Percentiles rank a stretch among this genome's conserved stretches.
These are phyloP conservation scores for Aegithalos caudatus DNA, from an alignment of 2,113 vertebrate genomes.

Conservation along the genomic window DNA sequence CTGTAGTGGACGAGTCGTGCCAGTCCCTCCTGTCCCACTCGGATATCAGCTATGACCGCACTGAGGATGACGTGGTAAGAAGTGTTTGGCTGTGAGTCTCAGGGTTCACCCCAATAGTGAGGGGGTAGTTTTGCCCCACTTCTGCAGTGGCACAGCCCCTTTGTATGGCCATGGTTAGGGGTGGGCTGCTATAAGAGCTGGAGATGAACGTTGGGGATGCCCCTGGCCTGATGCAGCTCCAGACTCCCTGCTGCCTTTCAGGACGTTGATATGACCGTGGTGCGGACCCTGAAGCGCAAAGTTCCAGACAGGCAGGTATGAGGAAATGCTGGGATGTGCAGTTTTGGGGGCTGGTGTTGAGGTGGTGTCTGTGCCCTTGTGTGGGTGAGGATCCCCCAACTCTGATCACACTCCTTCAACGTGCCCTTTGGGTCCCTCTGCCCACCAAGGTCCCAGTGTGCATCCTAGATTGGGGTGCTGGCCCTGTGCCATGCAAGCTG, in stretches of 20 bases:
- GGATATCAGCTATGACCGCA: conserved; percentile 86
- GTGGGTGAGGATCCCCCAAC: neutral
- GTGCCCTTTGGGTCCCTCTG: neutral
- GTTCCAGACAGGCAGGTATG: conserved; percentile 31
- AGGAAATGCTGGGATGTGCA: neutral
- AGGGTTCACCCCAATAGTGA: neutral
- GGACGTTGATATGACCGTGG: conserved; percentile 2
- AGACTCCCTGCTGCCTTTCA: neutral
- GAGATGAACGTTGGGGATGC: neutral
- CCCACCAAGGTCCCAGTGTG: neutral
- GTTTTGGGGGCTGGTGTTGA: neutral
- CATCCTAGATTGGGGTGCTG: neutral
- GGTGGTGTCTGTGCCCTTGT: neutral
- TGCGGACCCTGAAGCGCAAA: conserved; percentile 44
- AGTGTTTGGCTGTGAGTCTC: rapidly evolving
- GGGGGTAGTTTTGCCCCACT: neutral
- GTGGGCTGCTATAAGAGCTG: neutral
- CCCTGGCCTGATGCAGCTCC: neutral
- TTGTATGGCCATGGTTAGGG: neutral
- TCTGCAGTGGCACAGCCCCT: neutral
- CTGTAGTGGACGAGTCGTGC: conserved; percentile 75
- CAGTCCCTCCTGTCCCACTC: conserved; percentile 83
- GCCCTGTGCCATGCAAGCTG: neutral
- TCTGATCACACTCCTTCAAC: neutral
- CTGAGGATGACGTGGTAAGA: conserved; percentile 81